A percentile compares a stretch with the other conserved stretches of the same genome.
Conservation (phyloP, 2,888 invertebrate species). For the Ernsta delagoae region DNA sequence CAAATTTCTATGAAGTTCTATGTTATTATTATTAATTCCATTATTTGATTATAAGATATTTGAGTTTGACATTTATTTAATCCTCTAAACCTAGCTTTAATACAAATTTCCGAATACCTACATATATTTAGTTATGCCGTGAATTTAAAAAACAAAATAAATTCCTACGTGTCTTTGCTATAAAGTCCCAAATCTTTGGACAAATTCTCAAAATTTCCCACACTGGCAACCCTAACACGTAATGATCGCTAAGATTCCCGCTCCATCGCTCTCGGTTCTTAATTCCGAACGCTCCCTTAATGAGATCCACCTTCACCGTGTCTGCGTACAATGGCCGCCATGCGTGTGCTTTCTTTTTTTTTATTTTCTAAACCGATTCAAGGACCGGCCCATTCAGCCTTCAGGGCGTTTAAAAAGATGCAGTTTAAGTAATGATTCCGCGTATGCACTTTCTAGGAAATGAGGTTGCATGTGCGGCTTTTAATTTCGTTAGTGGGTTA, state of each 20-base stretch:
- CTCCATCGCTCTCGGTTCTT: conserved; percentile 77
- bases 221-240: conserved; percentile 49
- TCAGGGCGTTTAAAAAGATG: conserved; percentile 75
- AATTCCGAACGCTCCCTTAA: conserved; percentile 76
- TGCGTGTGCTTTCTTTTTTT: conserved; percentile 73
- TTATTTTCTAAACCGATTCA: conserved; percentile 59
- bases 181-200: no score
- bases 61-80: no score
- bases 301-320: conserved; percentile 80
- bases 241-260: conserved; percentile 82
- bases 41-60: no score
- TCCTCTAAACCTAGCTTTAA: no score
- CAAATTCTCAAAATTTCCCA: neutral
- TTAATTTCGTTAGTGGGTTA: conserved; percentile 66
- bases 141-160: no score
- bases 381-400: conserved; percentile 73
- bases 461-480: conserved; percentile 52
- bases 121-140: no score
- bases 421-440: conserved; percentile 80
- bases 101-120: no score
- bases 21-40: no score
- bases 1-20: no score
- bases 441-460: conserved; percentile 51
- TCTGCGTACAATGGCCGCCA: conserved; percentile 78
- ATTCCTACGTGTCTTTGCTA: no score